Base-by-base conservation (phyloP, 1,140 invertebrate species). In the Pararge aegeria region DNA sequence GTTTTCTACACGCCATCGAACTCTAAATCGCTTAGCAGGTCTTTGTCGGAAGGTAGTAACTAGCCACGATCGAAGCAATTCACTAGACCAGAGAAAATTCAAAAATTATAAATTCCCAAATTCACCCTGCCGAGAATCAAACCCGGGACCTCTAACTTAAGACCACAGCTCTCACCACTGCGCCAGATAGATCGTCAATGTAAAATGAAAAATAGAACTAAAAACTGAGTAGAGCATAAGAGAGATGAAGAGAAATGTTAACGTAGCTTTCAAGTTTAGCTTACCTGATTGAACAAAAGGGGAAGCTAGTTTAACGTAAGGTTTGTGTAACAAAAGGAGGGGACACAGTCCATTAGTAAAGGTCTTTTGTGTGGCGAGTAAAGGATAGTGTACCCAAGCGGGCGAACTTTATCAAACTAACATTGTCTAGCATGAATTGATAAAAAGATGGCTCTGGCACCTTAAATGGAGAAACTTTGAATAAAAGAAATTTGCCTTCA, bases 351-450 rank as follows among this genome's bases (percentile, higher is more conserved):
- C 42, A 46, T 46, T 46, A 46, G 42, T 46, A 46, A 46, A 46
- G 42, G 42, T 46, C 42, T 46, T 46, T 46, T 46, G 42, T 46
- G 42, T 46, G 42, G 42, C 19, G 18, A 46, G 42, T 46, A 46
- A 44, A 44, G 42, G 42, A 46, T 46, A 46, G 42, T 46, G 42
- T 46, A 46, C 42, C 42, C 42, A 10, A 20, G 40, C 19, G 42
- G 1, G 42, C 6, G 19, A 20, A 46, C 42, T 46, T 46, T 46
- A 46, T 46, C 42, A 46, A 46, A 46, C 42, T 46, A 24, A 46
- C 42, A 46, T 46, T 46, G 16, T 46, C 42, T 46, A 15, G 42
- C 42, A 46, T 46, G 42, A 46, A 46, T 46, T 46, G 19, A 46
- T 46, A 46, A 46, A 46, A 46, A 46, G 42, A 20, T 46, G 15